Percentiles rank a stretch among this genome's conserved stretches.
Evolutionary conservation across 2,888 invertebrate species (phyloP).

Genomic region (Amblyjoppa proteus): DNA sequence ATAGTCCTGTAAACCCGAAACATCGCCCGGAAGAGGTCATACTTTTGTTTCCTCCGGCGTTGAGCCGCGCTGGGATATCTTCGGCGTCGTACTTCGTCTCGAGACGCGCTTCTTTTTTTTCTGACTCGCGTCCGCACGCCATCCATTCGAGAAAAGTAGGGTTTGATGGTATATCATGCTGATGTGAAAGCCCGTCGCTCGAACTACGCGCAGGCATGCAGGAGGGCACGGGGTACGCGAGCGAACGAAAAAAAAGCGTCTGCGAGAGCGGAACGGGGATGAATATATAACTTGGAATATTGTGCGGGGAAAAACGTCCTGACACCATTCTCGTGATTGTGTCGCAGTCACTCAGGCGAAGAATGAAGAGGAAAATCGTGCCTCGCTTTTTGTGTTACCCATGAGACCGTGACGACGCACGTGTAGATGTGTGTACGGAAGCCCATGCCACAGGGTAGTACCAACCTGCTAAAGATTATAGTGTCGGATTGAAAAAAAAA

Average conservation of each 20-base stretch:
- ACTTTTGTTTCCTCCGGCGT: constrained; percentile 5
- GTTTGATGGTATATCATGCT: constrained; percentile 66
- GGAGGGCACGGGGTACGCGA: constrained; percentile 9
- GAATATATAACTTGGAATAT: constrained; percentile 45
- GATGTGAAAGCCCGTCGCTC: constrained; percentile 61
- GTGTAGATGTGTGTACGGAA: background rate
- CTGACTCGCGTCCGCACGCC: constrained; percentile 46
- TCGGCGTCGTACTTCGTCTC: constrained; percentile 36
- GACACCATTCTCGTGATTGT: constrained; percentile 54
- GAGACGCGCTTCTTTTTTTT: constrained; percentile 57
- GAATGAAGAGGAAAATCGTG: constrained; percentile 45
- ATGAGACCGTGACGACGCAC: constrained; percentile 10
- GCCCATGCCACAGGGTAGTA: background rate
- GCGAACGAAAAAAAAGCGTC: constrained; percentile 25
- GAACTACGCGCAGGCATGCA: constrained; percentile 8
- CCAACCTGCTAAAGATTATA: constrained; percentile 12
- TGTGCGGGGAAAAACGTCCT: constrained; percentile 38
- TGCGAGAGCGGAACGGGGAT: constrained; percentile 17
- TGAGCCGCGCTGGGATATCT: constrained; percentile 20
- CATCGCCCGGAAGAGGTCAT: constrained; percentile 21
- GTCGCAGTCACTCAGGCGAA: constrained; percentile 42
- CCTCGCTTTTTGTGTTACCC: constrained; percentile 28
- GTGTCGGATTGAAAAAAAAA: constrained; percentile 18
- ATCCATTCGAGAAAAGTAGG: constrained; percentile 68
- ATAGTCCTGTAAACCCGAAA: constrained; percentile 25